Conservation (phyloP, 2,113 vertebrate species). For the Clarias macrocephalus region DNA sequence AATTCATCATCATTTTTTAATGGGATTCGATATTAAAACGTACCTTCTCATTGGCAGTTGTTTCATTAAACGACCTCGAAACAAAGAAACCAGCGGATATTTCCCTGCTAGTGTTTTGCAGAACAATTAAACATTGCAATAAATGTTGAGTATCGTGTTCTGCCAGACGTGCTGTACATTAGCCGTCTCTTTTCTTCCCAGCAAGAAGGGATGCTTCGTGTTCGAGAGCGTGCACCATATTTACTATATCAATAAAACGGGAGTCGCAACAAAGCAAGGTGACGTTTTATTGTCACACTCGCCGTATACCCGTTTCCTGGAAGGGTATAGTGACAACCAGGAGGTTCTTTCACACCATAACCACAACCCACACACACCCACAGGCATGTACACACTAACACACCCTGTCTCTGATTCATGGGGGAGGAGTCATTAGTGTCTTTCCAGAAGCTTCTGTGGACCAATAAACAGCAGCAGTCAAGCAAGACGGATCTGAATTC, state of each 20-base stretch:
- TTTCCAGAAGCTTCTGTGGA: constrained; percentile 57
- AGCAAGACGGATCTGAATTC: constrained; percentile 60
- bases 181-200: too few species aligned
- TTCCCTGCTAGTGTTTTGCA: not conserved
- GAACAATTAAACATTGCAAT: not conserved
- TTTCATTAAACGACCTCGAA: not conserved
- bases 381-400: constrained; percentile 15
- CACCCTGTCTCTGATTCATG: constrained; percentile 43
- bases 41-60: not conserved
- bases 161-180: not conserved
- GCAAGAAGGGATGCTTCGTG: not conserved
- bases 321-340: constrained; percentile 3
- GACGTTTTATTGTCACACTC: not conserved
- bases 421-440: constrained; percentile 56
- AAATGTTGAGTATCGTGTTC: not conserved
- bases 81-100: not conserved
- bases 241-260: not conserved
- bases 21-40: not conserved
- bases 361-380: constrained; percentile 24
- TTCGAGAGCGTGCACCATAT: not conserved
- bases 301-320: not conserved
- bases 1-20: not conserved
- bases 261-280: not conserved
- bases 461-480: constrained; percentile 61
- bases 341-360: constrained; percentile 25